These are phyloP conservation scores for Steinernema carpocapsae DNA, from an alignment of 2,888 invertebrate species.

Conservation along the genomic window DNA sequence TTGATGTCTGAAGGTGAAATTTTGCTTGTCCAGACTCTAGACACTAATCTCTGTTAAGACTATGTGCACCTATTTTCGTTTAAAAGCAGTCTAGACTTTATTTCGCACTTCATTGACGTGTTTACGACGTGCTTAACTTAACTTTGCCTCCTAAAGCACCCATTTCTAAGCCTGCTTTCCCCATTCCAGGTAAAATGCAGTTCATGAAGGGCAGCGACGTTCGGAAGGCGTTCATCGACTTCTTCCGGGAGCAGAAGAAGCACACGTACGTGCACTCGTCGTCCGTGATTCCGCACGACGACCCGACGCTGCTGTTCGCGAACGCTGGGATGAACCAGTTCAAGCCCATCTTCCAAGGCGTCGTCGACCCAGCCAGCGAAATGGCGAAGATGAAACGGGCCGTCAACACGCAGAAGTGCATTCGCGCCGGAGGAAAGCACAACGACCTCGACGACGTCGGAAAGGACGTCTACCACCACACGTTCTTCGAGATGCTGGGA, in stretches of 20 bases:
- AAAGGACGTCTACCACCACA: constrained; percentile 99
- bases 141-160: no score
- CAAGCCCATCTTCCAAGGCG: constrained; percentile 95
- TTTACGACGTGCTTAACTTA: no score
- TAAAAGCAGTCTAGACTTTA: no score
- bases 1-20: no score
- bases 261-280: constrained; percentile 97
- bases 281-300: constrained; percentile 93
- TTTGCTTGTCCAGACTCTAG: no score
- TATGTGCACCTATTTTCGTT: no score
- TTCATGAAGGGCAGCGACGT: constrained; percentile 54
- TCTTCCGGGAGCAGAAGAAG: constrained; percentile 73
- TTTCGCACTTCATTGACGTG: no score
- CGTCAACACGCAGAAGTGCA: constrained; percentile 88
- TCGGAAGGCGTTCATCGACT: constrained; percentile 64
- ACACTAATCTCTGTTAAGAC: no score
- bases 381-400: constrained; percentile 84
- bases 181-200: constrained; percentile 42
- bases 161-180: no score
- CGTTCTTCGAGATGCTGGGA: constrained; percentile 99
- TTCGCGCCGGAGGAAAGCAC: constrained; percentile 85
- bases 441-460: constrained; percentile 99
- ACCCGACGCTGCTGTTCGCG: constrained; percentile 93
- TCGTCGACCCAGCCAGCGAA: constrained; percentile 93
- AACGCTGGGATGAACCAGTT: constrained; percentile 99